phyloP scores from a whole-genome alignment of 2,113 vertebrate species.

The Probosciger aterrimus region DNA sequence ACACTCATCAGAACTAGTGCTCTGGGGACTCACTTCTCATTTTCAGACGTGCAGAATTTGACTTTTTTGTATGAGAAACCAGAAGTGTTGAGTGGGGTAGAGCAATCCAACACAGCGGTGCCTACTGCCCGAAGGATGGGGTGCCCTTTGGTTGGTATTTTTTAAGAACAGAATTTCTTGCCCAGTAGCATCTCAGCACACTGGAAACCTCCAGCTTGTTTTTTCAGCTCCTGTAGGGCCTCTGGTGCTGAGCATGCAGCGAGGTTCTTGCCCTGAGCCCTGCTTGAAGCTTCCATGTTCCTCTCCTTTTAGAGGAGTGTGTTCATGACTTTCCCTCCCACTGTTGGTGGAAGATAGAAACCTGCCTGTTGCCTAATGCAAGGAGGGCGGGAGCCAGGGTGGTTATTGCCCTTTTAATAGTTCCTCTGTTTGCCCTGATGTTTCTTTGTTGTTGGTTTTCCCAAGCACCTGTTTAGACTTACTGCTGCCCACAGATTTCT shows the following conservation, averaged over 20 bases:
- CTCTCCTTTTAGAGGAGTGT: background rate
- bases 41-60: background rate
- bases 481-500: background rate
- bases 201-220: background rate
- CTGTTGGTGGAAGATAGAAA: background rate
- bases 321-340: background rate
- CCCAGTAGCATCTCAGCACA: background rate
- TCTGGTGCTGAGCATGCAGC: fast-evolving
- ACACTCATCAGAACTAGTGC: background rate
- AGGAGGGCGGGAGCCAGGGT: background rate
- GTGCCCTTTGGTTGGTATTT: background rate
- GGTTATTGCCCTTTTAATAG: background rate
- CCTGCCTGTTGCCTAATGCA: background rate
- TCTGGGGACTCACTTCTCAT: background rate
- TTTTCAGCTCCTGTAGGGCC: background rate
- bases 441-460: background rate
- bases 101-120: background rate
- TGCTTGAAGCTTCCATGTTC: background rate
- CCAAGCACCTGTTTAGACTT: background rate
- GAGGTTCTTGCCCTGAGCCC: fast-evolving
- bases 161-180: background rate
- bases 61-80: background rate
- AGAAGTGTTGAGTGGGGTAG: background rate
- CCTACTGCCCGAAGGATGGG: background rate
- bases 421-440: background rate